Conservation (phyloP, 1,140 invertebrate species). For the Drosophila navojoa region DNA sequence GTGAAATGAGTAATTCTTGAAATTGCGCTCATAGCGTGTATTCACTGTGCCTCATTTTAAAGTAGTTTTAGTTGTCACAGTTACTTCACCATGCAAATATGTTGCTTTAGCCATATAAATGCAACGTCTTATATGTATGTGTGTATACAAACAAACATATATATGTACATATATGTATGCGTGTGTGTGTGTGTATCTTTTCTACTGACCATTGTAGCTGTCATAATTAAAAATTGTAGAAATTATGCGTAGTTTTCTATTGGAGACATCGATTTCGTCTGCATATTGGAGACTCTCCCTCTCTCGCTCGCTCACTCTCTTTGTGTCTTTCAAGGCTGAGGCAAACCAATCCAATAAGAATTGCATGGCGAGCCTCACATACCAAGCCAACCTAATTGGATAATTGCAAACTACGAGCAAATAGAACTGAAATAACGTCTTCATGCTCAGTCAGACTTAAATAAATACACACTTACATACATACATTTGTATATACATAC, state of each 20-base stretch:
- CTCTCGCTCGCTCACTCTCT: too few relatives aligned
- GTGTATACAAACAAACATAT: too few relatives aligned
- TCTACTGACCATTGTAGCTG: neutral
- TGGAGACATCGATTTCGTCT: neutral
- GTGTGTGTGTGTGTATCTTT: neutral
- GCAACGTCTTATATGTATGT: constrained; percentile 32
- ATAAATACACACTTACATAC: neutral
- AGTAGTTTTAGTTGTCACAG: constrained; percentile 37
- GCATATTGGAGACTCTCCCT: neutral
- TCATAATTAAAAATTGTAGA: neutral
- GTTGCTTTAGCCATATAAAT: constrained; percentile 75
- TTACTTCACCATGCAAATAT: constrained; percentile 80
- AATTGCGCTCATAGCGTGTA: constrained; percentile 5
- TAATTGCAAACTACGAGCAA: too few relatives aligned
- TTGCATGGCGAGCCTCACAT: too few relatives aligned
- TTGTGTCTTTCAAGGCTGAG: too few relatives aligned
- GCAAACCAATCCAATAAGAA: too few relatives aligned
- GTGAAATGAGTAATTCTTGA: neutral
- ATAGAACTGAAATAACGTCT: too few relatives aligned
- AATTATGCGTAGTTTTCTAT: neutral
- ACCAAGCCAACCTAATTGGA: too few relatives aligned
- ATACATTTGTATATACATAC: neutral
- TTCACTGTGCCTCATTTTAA: constrained; percentile 45
- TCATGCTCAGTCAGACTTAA: too few relatives aligned
- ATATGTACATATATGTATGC: neutral